Percentiles rank a stretch among this genome's conserved stretches.
phyloP scores from a whole-genome alignment of 2,797 vertebrate genomes.

The Eulemur rubriventer region DNA sequence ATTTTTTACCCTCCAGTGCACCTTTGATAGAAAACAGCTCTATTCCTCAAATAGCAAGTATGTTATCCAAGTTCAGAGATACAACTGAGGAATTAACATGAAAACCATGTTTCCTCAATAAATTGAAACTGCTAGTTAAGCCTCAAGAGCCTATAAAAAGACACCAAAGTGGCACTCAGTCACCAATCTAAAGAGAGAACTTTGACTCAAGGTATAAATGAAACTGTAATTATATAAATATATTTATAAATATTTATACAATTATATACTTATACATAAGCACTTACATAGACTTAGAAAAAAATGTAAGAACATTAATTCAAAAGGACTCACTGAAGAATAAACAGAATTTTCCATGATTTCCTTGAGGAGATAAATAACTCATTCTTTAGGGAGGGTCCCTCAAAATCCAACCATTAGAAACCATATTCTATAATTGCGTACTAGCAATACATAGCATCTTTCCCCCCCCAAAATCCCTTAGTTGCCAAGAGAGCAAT shows the following conservation, averaged over 20 bases:
- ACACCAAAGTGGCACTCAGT: slow-evolving; percentile 66
- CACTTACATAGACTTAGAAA: slow-evolving; percentile 73
- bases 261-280: slow-evolving; percentile 70
- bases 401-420: slow-evolving; percentile 71
- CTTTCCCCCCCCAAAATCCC: not conserved
- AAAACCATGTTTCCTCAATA: slow-evolving; percentile 58
- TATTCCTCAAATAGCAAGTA: slow-evolving; percentile 64
- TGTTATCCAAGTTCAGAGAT: slow-evolving; percentile 65
- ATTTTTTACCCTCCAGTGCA: slow-evolving; percentile 19
- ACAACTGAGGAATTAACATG: slow-evolving; percentile 61
- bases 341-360: slow-evolving; percentile 69
- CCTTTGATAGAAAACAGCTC: slow-evolving; percentile 31
- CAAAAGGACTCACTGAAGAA: slow-evolving; percentile 73
- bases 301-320: slow-evolving; percentile 79
- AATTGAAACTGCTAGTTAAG: slow-evolving; percentile 65
- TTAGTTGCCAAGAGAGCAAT: slow-evolving; percentile 46
- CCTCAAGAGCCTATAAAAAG: slow-evolving; percentile 64
- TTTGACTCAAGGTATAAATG: slow-evolving; percentile 81
- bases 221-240: slow-evolving; percentile 83
- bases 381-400: slow-evolving; percentile 63
- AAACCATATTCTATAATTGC: slow-evolving; percentile 57
- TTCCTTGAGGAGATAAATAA: slow-evolving; percentile 75
- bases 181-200: slow-evolving; percentile 79
- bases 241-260: slow-evolving; percentile 81
- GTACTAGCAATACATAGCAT: slow-evolving; percentile 62